Percentiles rank a stretch among this genome's conserved stretches.
These are phyloP conservation scores for Herpetotheres cachinnans DNA, from an alignment of 2,113 vertebrate species.

Conservation along the genomic window DNA sequence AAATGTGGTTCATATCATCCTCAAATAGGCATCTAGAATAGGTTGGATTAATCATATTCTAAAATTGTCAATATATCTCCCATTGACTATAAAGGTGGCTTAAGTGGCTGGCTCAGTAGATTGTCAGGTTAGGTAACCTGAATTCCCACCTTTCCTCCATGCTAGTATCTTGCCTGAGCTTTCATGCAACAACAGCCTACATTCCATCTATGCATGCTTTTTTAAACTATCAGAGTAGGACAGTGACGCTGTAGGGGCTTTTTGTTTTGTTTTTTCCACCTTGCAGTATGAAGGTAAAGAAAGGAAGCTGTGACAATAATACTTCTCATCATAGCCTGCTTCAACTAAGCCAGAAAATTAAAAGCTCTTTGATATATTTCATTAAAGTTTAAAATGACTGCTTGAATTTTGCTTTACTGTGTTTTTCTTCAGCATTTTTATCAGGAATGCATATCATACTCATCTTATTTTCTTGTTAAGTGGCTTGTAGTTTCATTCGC, in stretches of 20 bases:
- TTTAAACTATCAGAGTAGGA: background rate
- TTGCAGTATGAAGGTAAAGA: background rate
- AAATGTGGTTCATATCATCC: background rate
- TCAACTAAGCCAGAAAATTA: background rate
- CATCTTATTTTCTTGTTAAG: background rate
- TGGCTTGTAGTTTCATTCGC: background rate
- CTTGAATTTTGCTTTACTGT: background rate
- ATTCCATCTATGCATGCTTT: background rate
- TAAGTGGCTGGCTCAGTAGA: background rate
- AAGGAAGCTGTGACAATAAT: background rate
- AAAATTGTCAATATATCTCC: background rate
- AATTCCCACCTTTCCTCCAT: background rate
- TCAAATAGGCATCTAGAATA: background rate
- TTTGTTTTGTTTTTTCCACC: background rate
- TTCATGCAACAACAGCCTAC: background rate
- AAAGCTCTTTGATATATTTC: background rate
- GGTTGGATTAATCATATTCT: background rate
- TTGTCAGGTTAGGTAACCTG: background rate
- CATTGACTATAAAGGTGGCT: background rate
- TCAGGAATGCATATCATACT: background rate
- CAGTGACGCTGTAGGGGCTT: rapidly evolving
- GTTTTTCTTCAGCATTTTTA: background rate
- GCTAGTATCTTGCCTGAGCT: background rate
- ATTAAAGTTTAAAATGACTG: background rate
- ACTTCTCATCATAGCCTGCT: background rate